Percentiles rank a stretch among this genome's conserved stretches.
phyloP scores from a whole-genome alignment of 2,888 invertebrate species.

The Heliconius ethilla region DNA sequence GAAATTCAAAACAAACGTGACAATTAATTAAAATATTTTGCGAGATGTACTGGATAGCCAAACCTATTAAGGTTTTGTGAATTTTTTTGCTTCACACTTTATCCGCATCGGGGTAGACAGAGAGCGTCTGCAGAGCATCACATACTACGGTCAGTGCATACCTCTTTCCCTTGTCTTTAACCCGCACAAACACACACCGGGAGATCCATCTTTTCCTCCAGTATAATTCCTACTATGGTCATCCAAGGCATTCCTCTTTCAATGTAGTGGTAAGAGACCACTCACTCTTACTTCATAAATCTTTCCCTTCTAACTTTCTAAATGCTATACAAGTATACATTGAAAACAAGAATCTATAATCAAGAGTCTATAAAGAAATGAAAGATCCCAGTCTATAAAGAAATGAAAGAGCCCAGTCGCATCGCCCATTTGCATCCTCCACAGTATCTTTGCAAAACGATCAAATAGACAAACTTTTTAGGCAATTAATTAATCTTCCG shows the following conservation, averaged over 20 bases:
- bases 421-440: no score
- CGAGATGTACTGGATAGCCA: no score
- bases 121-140: background rate
- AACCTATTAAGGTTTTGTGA: no score
- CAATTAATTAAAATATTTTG: no score
- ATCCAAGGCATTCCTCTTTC: no score
- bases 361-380: background rate
- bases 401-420: no score
- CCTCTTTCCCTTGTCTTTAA: background rate
- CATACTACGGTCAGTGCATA: background rate
- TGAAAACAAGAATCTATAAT: background rate
- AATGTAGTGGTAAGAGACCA: no score
- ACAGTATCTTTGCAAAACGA: background rate
- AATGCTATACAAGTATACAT: background rate
- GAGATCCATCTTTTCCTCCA: background rate
- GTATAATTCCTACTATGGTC: background rate
- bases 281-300: no score
- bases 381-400: no score
- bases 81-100: background rate
- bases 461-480: background rate
- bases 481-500: constrained; percentile 1
- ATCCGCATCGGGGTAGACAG: background rate
- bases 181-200: no score
- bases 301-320: no score
- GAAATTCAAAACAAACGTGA: no score